phyloP scores from a whole-genome alignment of 2,888 invertebrate species.

The Neoaliturus tenellus region DNA sequence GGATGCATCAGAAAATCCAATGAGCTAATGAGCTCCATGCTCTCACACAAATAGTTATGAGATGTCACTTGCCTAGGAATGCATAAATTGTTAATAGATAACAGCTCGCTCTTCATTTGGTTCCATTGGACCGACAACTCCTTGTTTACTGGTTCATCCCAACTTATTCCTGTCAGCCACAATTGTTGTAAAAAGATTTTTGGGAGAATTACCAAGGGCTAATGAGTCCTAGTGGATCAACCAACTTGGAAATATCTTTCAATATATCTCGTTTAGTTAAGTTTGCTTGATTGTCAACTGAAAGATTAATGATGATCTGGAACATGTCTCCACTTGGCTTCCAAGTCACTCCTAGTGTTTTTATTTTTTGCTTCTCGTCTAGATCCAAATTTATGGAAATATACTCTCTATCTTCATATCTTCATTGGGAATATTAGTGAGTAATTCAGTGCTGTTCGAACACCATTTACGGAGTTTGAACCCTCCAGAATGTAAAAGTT shows the following conservation, averaged over 20 bases:
- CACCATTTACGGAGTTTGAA: neutral
- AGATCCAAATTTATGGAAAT: neutral
- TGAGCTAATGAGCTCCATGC: neutral
- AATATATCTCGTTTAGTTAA: neutral
- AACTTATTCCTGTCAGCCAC: neutral
- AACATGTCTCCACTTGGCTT: neutral
- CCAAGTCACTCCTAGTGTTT: neutral
- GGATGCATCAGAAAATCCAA: neutral
- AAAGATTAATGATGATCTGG: neutral
- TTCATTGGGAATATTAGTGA: neutral
- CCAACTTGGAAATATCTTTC: neutral
- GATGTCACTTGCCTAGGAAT: neutral
- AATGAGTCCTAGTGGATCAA: neutral
- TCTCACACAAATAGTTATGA: neutral
- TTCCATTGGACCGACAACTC: neutral
- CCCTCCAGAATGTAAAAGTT: neutral
- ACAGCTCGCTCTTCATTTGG: neutral
- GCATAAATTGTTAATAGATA: neutral
- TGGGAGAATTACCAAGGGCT: neutral
- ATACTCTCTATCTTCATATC: neutral
- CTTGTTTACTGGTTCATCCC: neutral
- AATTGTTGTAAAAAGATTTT: neutral
- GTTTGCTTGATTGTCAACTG: neutral
- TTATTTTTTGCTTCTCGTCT: neutral
- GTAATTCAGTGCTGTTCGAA: neutral